Evolutionary conservation across 2,113 vertebrate species (phyloP).

Genomic region (Pan paniscus): DNA sequence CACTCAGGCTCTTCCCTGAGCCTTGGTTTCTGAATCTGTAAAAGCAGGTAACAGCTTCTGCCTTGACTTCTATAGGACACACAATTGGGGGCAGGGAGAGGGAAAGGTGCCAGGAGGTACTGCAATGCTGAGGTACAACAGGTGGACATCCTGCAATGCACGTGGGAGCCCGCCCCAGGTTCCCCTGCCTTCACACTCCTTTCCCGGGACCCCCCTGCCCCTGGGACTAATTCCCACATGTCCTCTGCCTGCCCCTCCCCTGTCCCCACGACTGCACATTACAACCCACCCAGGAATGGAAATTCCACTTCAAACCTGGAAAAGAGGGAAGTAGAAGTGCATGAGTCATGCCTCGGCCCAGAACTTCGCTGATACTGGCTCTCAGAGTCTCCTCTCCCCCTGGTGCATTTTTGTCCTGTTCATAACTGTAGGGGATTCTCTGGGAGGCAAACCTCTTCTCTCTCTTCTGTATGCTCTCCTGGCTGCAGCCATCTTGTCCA

Average conservation of each 20-base stretch:
- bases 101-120: not conserved
- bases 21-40: not conserved
- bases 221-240: not conserved
- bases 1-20: not conserved
- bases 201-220: not conserved
- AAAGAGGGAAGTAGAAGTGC: not conserved
- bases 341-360: not conserved
- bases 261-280: not conserved
- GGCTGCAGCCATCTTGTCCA: not conserved
- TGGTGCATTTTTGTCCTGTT: not conserved
- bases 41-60: not conserved
- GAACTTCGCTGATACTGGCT: not conserved
- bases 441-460: not conserved
- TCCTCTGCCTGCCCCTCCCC: not conserved
- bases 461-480: not conserved
- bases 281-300: not conserved
- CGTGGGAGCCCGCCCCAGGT: not conserved
- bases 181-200: not conserved
- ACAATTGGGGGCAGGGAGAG: accelerated
- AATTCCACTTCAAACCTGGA: not conserved
- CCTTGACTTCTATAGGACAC: not conserved
- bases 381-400: not conserved
- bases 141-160: not conserved
- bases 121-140: not conserved
- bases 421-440: not conserved